phyloP scores from a whole-genome alignment of 2,797 vertebrate species.

The Hafferia zeledoni region DNA sequence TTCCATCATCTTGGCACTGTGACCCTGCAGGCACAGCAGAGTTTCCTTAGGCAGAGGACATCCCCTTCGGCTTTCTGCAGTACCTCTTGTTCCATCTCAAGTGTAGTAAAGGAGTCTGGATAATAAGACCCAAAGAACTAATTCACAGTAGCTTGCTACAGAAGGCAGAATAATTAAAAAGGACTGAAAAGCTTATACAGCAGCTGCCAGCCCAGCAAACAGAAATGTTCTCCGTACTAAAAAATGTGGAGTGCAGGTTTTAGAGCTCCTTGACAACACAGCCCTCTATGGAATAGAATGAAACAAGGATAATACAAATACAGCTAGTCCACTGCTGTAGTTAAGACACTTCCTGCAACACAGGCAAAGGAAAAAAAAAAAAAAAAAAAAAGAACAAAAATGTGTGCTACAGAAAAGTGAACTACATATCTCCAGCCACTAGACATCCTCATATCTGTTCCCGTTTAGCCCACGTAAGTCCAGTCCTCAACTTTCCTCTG shows the following conservation, averaged over 20 bases:
- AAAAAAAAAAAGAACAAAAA: fast-evolving
- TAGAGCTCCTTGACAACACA: constrained; percentile 19
- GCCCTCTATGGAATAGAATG: background rate
- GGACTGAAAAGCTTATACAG: constrained; percentile 25
- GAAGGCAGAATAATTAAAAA: constrained; percentile 8
- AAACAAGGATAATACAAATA: background rate
- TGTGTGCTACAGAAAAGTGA: background rate
- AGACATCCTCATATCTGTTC: background rate
- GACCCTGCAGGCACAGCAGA: background rate
- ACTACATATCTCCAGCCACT: background rate
- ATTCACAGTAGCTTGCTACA: background rate
- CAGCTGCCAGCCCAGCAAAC: background rate
- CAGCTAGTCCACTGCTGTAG: background rate
- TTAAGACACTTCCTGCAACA: background rate
- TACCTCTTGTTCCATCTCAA: background rate
- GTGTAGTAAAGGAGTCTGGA: background rate
- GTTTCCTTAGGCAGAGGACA: constrained; percentile 3
- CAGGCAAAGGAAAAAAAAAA: background rate
- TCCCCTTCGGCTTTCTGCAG: background rate
- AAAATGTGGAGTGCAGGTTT: background rate
- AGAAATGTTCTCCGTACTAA: background rate
- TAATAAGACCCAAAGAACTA: background rate
- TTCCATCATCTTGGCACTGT: background rate
- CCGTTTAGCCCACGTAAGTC: background rate
- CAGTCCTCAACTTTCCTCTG: background rate